These are phyloP conservation scores for Halichoeres trimaculatus DNA, from an alignment of 2,113 vertebrate species.

Conservation along the genomic window DNA sequence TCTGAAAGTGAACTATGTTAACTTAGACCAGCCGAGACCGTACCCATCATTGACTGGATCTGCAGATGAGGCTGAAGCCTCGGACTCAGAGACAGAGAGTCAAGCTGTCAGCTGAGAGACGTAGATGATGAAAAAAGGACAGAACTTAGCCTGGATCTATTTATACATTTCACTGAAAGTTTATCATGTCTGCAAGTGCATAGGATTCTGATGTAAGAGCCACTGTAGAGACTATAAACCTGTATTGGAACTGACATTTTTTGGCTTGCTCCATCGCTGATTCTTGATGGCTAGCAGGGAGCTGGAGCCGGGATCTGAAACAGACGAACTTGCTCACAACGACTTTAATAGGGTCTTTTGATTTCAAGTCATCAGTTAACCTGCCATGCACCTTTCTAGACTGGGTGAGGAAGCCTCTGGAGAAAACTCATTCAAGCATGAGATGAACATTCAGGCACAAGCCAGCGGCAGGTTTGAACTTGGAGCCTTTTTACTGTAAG, in stretches of 20 bases:
- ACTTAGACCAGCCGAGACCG: slow-evolving; percentile 82
- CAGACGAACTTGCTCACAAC: background rate
- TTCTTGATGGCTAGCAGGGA: background rate
- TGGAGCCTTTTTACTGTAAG: background rate
- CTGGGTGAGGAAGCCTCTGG: background rate
- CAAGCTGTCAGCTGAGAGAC: slow-evolving; percentile 53
- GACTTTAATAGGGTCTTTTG: background rate
- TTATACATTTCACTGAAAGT: background rate
- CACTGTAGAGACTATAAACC: background rate
- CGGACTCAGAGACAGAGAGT: slow-evolving; percentile 63
- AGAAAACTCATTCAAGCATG: background rate
- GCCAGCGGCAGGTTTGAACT: background rate
- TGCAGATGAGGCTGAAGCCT: slow-evolving; percentile 73
- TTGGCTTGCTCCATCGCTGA: background rate
- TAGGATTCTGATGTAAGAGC: slow-evolving; percentile 31
- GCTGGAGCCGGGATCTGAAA: background rate
- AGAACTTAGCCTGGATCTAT: slow-evolving; percentile 4
- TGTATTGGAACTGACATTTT: background rate
- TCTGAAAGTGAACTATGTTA: slow-evolving; percentile 88
- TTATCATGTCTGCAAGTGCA: background rate
- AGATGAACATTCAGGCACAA: background rate
- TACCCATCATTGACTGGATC: slow-evolving; percentile 76
- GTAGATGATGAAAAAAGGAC: background rate
- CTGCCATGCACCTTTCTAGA: background rate
- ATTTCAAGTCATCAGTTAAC: background rate